These are phyloP conservation scores for Machimus atricapillus DNA, from an alignment of 2,888 invertebrate genomes.

Conservation along the genomic window DNA sequence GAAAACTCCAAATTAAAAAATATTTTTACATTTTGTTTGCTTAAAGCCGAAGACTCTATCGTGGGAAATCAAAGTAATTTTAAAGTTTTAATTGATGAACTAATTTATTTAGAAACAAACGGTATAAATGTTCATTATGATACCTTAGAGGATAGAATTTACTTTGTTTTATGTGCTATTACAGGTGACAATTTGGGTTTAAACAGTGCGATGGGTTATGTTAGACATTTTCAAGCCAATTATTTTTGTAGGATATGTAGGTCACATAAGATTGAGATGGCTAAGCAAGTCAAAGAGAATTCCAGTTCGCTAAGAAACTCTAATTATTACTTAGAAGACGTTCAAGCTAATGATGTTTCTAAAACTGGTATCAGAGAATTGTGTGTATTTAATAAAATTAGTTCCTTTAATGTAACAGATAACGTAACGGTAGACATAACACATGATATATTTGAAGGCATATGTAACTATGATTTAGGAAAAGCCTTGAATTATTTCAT, in stretches of 20 bases:
- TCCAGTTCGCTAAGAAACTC: not conserved
- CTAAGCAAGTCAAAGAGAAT: not conserved
- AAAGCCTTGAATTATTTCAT: not conserved
- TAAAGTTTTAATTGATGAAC: not conserved
- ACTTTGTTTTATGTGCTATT: not conserved
- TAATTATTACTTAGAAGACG: not conserved
- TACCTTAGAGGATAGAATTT: not conserved
- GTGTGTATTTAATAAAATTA: not conserved
- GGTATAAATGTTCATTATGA: not conserved
- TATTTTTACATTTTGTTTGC: not conserved
- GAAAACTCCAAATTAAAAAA: not conserved
- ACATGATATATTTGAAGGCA: not conserved
- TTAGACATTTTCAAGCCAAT: not conserved
- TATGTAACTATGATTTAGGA: not conserved
- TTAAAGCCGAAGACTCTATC: not conserved
- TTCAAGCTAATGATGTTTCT: not conserved
- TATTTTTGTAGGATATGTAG: not conserved
- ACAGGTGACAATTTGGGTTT: not conserved
- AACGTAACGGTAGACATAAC: not conserved
- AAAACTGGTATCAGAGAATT: not conserved
- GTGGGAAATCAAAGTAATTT: not conserved
- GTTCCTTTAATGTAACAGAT: not conserved
- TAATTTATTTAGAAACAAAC: not conserved
- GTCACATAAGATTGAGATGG: not conserved
- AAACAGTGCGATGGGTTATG: not conserved